phyloP scores from a whole-genome alignment of 2,797 vertebrate genomes.

The Gymnothorax reevesii region DNA sequence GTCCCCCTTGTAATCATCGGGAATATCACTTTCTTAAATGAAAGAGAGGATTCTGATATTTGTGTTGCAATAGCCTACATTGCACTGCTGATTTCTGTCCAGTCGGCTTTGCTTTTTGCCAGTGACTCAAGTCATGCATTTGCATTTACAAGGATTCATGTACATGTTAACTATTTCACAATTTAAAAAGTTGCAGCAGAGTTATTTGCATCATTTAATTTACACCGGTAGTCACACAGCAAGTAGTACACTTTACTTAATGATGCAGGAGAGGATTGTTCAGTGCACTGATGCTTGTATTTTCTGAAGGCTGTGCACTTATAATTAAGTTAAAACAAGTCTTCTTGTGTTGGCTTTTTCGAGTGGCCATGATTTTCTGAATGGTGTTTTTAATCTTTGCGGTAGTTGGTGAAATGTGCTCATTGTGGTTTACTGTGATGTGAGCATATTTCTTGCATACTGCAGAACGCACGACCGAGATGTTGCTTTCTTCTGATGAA shows the following conservation, averaged over 20 bases:
- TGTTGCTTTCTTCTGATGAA: neutral
- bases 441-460: slow-evolving; percentile 37
- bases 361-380: neutral
- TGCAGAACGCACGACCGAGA: neutral
- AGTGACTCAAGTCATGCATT: neutral
- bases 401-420: slow-evolving; percentile 5
- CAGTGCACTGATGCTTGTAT: neutral
- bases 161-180: too few relatives aligned
- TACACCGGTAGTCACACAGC: neutral
- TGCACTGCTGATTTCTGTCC: too few relatives aligned
- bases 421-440: slow-evolving; percentile 31
- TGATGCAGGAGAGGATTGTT: neutral
- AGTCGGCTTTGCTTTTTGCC: neutral
- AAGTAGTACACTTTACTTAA: neutral
- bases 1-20: neutral
- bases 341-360: neutral
- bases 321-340: neutral
- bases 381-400: neutral
- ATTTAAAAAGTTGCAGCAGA: too few relatives aligned
- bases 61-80: too few relatives aligned
- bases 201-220: neutral
- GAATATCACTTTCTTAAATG: neutral
- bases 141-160: neutral
- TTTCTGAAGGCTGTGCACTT: neutral
- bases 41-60: neutral